Base-by-base conservation (phyloP, 2,797 vertebrate genomes). In the Setipinna tenuifilis region DNA sequence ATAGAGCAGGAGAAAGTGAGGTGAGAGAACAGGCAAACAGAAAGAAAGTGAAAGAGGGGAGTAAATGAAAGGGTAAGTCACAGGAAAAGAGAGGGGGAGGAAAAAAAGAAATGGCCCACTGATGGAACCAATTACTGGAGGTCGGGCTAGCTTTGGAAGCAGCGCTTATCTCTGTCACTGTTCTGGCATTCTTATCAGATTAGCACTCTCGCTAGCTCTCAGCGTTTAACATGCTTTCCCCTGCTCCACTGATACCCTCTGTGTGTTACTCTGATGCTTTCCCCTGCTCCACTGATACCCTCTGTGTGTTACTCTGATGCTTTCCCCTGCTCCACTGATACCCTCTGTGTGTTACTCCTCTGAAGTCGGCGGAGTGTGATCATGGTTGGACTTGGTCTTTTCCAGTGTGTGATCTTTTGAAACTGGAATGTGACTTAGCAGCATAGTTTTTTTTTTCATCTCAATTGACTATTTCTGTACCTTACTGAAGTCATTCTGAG, bases 111-210 rank as follows among this genome's bases (percentile, higher is more conserved):
- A 84, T 88, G 89, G n/a, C 65, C 85, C 88, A 14, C 89, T 92
- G 91, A 93, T 93, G 89, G 90, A 94, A 90, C 86, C 85, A 87
- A 90, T 93, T 93, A 90, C 85, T 83, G 62, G 46, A 58, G 25
- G 85, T 88, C 78, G 85, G 78, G 59, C 81, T 59, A 48, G 80
- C 83, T 84, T 88, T 82, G 48, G 31, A 50, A 61, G 82, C 62
- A 75, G 41, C 6, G 54, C 86, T 83, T 87, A 80, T 88, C 84
- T 84, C 14, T 83, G 46, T 57, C 50, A 21, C 28, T 86, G 82
- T 81, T 84, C 82, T 89, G 57, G 85, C 82, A 44, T 82, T 85
- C 85, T 87, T 59, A 88, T 88, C 83, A 89, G 88, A 90, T 85
- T 84, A 88, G 82, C 21, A 71, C 41, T 65, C 14, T n/a, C n/a